Evolutionary conservation across 2,113 vertebrate species (phyloP), one percentile per base, ranked within the genome.

Genomic region (Peromyscus polionotus): DNA sequence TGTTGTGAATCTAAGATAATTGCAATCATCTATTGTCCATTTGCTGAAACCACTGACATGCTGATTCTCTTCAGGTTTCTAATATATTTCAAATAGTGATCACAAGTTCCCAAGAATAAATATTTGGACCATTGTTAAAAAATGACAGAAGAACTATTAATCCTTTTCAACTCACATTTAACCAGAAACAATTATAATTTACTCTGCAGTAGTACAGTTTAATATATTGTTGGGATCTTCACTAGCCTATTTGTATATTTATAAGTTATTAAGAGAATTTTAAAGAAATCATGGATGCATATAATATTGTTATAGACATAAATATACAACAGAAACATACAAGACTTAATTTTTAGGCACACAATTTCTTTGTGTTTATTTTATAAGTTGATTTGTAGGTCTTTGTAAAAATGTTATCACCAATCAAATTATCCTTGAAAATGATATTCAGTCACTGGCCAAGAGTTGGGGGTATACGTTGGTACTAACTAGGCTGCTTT

Each of bases 261-360:
- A 86, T 72, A 92, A 87, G 7, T 91, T 72, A 87, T 76, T 76
- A 84, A 90, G 61, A 92, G n/a, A 93, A 17, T 42, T 93, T 54
- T 75, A 91, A 76, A 39, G 22, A 61, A 36, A 93, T 59, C 65
- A 28, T 59, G 79, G 24, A 33, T 65, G 51, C 51, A 42, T 14
- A 51, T 28, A 80, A 79, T 63, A 42, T 11, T 80, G 11, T 26
- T 20, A 45, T 8, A 54, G 24, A 12, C 51, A 73, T 33, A 73
- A 79, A 93, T 63, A 24, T 19, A 22, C 79, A 85, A 93, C 61
- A 28, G 11, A 80, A 93, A 65, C 1, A 81, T 28, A 0, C 4
- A 57, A 90, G 36, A 22, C 7, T 79, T 88, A 28, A 76, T 48
- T 91, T 95, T 94, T 54, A 94, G 48, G 19, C 36, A 1, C 3